A percentile compares a stretch with the other conserved stretches of the same genome.
phyloP scores from a whole-genome alignment of 1,140 invertebrate genomes.

The Meloidogyne chitwoodi region DNA sequence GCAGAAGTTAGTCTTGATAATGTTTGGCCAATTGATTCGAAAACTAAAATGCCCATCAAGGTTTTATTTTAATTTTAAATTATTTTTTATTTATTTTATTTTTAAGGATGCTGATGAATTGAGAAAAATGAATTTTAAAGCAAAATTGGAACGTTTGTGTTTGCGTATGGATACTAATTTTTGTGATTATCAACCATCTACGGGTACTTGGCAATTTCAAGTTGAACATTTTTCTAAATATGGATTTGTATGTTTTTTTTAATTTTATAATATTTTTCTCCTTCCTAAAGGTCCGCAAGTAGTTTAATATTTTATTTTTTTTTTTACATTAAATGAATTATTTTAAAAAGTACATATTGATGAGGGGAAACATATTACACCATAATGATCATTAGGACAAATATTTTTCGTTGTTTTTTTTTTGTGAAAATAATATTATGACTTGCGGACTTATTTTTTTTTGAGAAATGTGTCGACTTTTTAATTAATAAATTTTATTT shows the following conservation, averaged over 20 bases:
- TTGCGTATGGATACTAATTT: constrained; percentile 81
- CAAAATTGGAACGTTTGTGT: constrained; percentile 77
- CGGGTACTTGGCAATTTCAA: constrained; percentile 86
- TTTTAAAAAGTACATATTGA: no score
- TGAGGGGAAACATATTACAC: no score
- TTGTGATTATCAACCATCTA: constrained; percentile 86
- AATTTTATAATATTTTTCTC: constrained; percentile 38
- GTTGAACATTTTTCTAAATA: constrained; percentile 91
- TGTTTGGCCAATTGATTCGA: constrained; percentile 88
- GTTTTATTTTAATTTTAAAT: constrained; percentile 54
- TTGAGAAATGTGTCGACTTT: no score
- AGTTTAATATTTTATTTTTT: no score
- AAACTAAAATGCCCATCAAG: constrained; percentile 74
- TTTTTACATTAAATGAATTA: no score
- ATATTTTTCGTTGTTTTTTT: no score
- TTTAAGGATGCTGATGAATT: constrained; percentile 70
- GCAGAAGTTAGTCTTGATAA: constrained; percentile 85
- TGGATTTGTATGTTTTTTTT: constrained; percentile 75
- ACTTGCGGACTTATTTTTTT: no score
- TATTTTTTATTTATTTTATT: constrained; percentile 3
- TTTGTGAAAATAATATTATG: no score
- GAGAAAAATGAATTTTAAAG: constrained; percentile 77
- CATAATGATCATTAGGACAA: no score
- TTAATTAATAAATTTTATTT: no score
- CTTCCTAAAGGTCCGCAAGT: no score